Conservation (phyloP, 2,888 invertebrate genomes). For the Rhogogaster chlorosoma region DNA sequence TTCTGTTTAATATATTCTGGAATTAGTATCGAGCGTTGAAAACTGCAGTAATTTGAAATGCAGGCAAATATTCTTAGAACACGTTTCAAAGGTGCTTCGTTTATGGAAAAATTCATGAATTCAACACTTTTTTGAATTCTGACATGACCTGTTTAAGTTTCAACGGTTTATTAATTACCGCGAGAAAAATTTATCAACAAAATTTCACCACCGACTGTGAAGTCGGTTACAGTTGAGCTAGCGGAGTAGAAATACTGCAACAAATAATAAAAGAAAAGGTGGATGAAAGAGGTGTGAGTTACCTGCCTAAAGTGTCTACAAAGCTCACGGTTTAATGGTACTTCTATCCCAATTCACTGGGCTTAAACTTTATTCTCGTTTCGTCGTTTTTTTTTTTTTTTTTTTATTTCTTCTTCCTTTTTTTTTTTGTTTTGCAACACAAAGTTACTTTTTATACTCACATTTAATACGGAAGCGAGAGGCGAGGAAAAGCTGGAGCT, state of each 20-base stretch:
- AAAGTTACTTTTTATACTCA: constrained; percentile 34
- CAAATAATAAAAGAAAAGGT: neutral
- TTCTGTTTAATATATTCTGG: neutral
- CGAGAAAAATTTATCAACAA: neutral
- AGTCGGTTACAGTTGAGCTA: neutral
- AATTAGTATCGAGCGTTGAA: neutral
- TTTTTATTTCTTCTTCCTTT: neutral
- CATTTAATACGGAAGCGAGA: constrained; percentile 23
- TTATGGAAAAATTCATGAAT: neutral
- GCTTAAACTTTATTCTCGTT: neutral
- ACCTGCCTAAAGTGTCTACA: constrained; percentile 30
- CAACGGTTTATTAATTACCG: neutral
- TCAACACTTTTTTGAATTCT: neutral
- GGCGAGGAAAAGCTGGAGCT: constrained; percentile 4
- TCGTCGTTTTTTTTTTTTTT: neutral
- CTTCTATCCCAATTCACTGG: constrained; percentile 25
- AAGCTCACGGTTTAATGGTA: constrained; percentile 32
- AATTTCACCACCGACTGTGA: neutral
- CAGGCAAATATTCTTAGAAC: neutral
- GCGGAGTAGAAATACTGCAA: neutral
- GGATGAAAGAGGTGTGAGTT: constrained; percentile 7
- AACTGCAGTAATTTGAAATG: neutral
- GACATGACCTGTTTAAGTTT: neutral
- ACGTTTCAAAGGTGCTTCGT: neutral
- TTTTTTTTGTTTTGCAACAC: neutral